Percentiles rank a stretch among this genome's conserved stretches.
Conservation (phyloP, 1,140 invertebrate species). For the Euglossa dilemma region DNA sequence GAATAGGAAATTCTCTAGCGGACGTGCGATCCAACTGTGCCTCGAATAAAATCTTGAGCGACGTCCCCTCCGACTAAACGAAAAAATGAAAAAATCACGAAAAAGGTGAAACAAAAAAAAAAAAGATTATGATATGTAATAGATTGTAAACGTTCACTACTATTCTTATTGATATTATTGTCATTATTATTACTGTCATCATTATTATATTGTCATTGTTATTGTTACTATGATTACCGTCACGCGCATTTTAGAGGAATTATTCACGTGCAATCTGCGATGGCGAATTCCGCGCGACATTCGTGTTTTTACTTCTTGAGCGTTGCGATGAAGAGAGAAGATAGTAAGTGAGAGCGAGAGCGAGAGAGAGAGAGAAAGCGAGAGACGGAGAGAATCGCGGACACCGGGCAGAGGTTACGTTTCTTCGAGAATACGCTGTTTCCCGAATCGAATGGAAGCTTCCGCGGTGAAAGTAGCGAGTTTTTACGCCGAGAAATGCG, state of each 20-base stretch:
- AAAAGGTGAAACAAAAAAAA: not conserved
- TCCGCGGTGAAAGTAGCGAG: not conserved
- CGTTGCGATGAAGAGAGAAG: slow-evolving; percentile 27
- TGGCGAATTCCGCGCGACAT: slow-evolving; percentile 42
- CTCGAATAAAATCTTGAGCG: slow-evolving; percentile 57
- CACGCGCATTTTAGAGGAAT: slow-evolving; percentile 47
- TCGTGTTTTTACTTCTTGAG: slow-evolving; percentile 56
- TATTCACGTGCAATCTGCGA: slow-evolving; percentile 43
- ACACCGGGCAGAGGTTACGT: slow-evolving; percentile 16
- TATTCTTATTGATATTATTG: slow-evolving; percentile 72
- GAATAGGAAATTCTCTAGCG: slow-evolving; percentile 14
- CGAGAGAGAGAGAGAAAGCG: no score
- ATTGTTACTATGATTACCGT: slow-evolving; percentile 62
- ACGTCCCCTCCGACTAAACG: slow-evolving; percentile 57
- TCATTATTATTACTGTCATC: slow-evolving; percentile 62
- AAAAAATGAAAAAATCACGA: not conserved
- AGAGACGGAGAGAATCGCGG: not conserved
- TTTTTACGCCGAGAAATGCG: not conserved
- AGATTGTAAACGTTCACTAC: slow-evolving; percentile 62
- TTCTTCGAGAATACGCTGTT: slow-evolving; percentile 30
- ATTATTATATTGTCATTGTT: slow-evolving; percentile 64
- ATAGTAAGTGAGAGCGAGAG: not conserved
- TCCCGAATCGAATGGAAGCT: not conserved
- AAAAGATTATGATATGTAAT: slow-evolving; percentile 46
- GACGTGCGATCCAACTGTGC: slow-evolving; percentile 50